Base-by-base conservation (phyloP, 1,140 invertebrate genomes). In the Ceratina calcarata region DNA sequence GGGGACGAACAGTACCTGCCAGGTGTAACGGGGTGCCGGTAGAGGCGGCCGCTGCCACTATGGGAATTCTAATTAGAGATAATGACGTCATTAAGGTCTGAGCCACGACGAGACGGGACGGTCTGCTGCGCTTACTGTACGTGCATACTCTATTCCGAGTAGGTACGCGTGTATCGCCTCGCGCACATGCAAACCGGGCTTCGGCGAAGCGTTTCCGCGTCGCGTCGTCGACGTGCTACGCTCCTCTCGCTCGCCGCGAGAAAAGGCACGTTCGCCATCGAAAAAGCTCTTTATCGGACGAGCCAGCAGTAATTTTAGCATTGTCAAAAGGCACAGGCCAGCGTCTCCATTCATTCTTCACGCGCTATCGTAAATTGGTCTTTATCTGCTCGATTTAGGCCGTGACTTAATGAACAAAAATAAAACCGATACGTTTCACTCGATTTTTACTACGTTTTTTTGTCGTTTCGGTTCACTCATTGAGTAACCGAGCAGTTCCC, bases 51-150 rank as follows among this genome's bases (percentile, higher is more conserved):
- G 66, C 79, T 80, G 81, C 86, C 86, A 83, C 87, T 84, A 82
- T 89, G 87, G 81, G 88, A 89, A 91, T 91, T 90, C 90, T 91
- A 91, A 92, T 92, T 91, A 90, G 88, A 90, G 87, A 89, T 92
- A 92, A 92, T 91, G 89, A 92, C 90, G 91, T 91, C 91, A 92
- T 92, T 92, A 91, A 88, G 87, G 91, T 91, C 90, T 91, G 87
- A 87, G 88, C 86, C 86, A 88, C 90, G 90, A 91, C 88, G 89
- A 91, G 88, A 91, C 90, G 86, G 83, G 84, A 91, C 88, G 91
- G 88, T 92, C 90, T 89, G 84, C 85, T 90, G 90, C 88, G 87
- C 87, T 89, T 88, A 86, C 87, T 87, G 88, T 88, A 87, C 86
- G 82, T 88, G 87, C 86, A 83, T 75, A 72, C 71, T 22, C 57